Conservation (phyloP, 1,140 invertebrate genomes). For the Melanaphis sacchari region DNA sequence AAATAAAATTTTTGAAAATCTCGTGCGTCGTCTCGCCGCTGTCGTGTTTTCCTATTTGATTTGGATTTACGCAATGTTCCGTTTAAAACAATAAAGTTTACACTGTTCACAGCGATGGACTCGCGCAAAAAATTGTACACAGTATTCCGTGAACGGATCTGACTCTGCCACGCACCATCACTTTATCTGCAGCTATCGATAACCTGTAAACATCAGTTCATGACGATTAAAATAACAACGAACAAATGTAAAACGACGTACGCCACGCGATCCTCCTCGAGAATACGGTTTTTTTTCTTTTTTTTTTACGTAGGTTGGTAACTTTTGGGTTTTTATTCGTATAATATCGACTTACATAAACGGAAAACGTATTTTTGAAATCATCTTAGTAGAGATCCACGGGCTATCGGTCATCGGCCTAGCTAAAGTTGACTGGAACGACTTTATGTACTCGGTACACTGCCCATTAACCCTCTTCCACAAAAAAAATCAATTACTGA, state of each 20-base stretch:
- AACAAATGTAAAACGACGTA: neutral
- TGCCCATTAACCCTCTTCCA: neutral
- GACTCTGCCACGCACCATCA: neutral
- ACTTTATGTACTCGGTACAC: too few species aligned
- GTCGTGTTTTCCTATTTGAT: too few species aligned
- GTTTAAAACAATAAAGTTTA: too few species aligned
- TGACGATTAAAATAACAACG: neutral
- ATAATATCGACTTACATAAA: too few species aligned
- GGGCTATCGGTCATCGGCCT: neutral
- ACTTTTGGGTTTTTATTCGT: too few species aligned
- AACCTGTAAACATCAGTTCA: neutral
- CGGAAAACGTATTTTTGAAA: neutral
- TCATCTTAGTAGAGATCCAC: too few species aligned
- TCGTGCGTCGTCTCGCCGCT: too few species aligned
- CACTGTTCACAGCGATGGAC: neutral
- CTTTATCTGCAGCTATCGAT: neutral
- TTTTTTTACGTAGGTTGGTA: too few species aligned
- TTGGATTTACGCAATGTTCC: too few species aligned
- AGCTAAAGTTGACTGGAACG: neutral
- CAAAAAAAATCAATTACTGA: neutral
- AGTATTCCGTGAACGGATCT: too few species aligned
- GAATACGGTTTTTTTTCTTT: too few species aligned
- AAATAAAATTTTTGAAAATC: neutral
- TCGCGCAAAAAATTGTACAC: neutral
- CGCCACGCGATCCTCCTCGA: too few species aligned